phyloP scores from a whole-genome alignment of 2,888 invertebrate species.

The Spodoptera picta region DNA sequence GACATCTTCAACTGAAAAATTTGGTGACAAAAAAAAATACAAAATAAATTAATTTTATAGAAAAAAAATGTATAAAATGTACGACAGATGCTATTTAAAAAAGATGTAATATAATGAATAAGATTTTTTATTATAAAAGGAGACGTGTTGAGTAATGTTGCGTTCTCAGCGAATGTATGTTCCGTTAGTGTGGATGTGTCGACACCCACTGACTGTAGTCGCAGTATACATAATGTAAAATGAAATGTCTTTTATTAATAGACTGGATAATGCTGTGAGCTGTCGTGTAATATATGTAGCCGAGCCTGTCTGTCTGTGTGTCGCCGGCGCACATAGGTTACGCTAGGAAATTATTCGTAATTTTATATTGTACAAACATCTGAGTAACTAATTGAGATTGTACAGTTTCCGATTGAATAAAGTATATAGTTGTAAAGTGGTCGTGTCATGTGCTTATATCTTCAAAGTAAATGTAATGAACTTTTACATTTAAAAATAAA shows the following conservation, averaged over 20 bases:
- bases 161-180: slow-evolving; percentile 23
- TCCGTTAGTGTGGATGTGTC: slow-evolving; percentile 44
- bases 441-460: slow-evolving; percentile 29
- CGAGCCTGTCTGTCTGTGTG: slow-evolving; percentile 48
- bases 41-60: slow-evolving; percentile 12
- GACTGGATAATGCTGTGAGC: slow-evolving; percentile 68
- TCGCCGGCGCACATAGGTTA: slow-evolving; percentile 26
- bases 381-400: slow-evolving; percentile 33
- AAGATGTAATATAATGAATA: slow-evolving; percentile 26
- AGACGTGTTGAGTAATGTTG: slow-evolving; percentile 14
- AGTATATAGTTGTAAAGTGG: slow-evolving; percentile 24
- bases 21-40: slow-evolving; percentile 17
- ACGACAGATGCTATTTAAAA: slow-evolving; percentile 42
- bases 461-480: slow-evolving; percentile 13
- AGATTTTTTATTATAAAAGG: slow-evolving; percentile 28
- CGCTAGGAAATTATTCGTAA: slow-evolving; percentile 37
- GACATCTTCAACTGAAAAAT: slow-evolving; percentile 15
- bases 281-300: slow-evolving; percentile 53
- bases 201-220: slow-evolving; percentile 39
- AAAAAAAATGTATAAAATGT: slow-evolving; percentile 30
- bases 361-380: slow-evolving; percentile 48
- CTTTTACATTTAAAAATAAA: slow-evolving; percentile 9
- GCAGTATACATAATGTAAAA: slow-evolving; percentile 53
- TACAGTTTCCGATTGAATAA: slow-evolving; percentile 39
- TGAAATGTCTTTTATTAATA: slow-evolving; percentile 60